A percentile compares a stretch with the other conserved stretches of the same genome.
These are phyloP conservation scores for Anthopleura xanthogrammica DNA, from an alignment of 92 coral and sea anemone species.

Conservation along the genomic window DNA sequence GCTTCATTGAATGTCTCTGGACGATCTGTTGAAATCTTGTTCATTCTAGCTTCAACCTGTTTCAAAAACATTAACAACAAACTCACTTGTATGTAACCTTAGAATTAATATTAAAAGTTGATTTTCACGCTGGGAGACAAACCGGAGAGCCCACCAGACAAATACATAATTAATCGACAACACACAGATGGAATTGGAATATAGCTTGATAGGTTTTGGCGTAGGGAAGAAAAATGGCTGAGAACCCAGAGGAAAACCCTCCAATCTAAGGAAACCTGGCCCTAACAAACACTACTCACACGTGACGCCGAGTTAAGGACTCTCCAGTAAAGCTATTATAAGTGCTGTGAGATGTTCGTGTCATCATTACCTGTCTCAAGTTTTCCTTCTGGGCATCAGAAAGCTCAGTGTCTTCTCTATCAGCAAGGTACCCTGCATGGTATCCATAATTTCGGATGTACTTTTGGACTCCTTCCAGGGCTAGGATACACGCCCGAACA, in stretches of 20 bases:
- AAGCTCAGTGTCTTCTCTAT: constrained; percentile 28
- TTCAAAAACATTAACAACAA: not conserved
- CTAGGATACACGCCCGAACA: constrained; percentile 52
- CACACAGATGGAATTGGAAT: too few relatives aligned
- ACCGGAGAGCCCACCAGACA: too few relatives aligned
- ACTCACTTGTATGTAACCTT: not conserved
- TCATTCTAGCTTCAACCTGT: constrained; percentile 55
- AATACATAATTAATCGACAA: too few relatives aligned
- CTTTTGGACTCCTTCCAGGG: constrained; percentile 64
- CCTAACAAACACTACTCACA: too few relatives aligned
- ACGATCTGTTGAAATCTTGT: constrained; percentile 47
- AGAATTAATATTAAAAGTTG: too few relatives aligned
- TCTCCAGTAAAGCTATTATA: too few relatives aligned
- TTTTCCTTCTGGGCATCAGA: constrained; percentile 57
- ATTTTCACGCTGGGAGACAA: too few relatives aligned
- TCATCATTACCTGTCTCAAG: constrained; percentile 33
- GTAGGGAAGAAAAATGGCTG: too few relatives aligned
- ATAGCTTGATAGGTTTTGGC: too few relatives aligned
- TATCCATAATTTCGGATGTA: constrained; percentile 57
- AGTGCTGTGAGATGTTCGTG: not conserved
- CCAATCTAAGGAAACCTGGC: too few relatives aligned
- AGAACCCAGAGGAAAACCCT: too few relatives aligned
- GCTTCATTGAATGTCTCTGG: constrained; percentile 78
- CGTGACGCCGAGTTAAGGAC: too few relatives aligned
- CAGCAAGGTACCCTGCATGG: constrained; percentile 55